Base-by-base conservation (phyloP, 1,140 invertebrate species). In the Dolichoris vasculosae region DNA sequence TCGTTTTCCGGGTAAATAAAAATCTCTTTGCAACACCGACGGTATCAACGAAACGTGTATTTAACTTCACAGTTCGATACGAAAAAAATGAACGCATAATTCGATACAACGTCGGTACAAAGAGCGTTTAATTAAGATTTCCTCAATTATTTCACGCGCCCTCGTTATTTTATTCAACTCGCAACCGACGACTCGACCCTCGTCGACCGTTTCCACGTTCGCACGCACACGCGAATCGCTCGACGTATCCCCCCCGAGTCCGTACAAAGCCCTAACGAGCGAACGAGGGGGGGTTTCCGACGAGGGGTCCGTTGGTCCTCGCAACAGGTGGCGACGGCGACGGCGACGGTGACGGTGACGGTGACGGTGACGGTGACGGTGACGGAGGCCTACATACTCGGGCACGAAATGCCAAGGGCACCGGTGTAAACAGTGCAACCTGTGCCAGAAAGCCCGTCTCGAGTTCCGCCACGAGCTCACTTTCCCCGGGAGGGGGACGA, bases 311-410 rank as follows among this genome's bases (percentile, higher is more conserved):
- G 73, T 51, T 78, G 75, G 59, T 76, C 71, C n/a, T 64, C 13
- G 76, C 64, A 79, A 79, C 83, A 84, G 76, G 76, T 79, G 83
- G 30, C n/a, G 63, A 3, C 13, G 55, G 17, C 43, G 26, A n/a
- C 7, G 20, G 7, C n/a, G 3, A n/a, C n/a, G n/a, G n/a, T n/a
- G 76, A 63, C 71, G 83, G 30, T 17, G 63, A 3, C 13, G 55
- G 17, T n/a, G 26, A n/a, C 7, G 20, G 7, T 8, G 76, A 63
- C 71, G 83, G 30, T 17, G 63, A 3, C 13, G 55, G 17, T n/a
- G 26, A n/a, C 7, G 20, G 7, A 6, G 3, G 64, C 17, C 1
- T 9, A 20, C 15, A 20, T 26, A 13, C 3, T 64, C 30, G 8
- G 26, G 48, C 48, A 15, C 8, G 8, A 51, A 51, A 17, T 51